A percentile compares a stretch with the other conserved stretches of the same genome.
phyloP scores from a whole-genome alignment of 2,888 invertebrate species.

The Cheilosia grossa region DNA sequence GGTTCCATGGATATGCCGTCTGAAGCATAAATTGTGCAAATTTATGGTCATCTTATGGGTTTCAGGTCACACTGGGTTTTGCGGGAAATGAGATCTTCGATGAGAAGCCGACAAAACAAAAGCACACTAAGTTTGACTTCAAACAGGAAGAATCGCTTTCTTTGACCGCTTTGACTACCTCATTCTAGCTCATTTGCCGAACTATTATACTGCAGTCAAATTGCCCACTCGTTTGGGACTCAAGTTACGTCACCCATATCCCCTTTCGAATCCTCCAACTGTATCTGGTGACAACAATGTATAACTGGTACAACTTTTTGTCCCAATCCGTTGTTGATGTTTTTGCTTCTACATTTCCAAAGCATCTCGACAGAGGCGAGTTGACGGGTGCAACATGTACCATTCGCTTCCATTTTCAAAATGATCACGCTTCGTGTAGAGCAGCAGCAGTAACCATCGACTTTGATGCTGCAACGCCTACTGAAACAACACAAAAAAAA shows the following conservation, averaged over 20 bases:
- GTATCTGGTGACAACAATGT: slow-evolving; percentile 18
- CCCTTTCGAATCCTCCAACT: neutral
- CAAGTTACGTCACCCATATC: neutral
- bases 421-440: slow-evolving; percentile 16
- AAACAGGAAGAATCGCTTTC: no score
- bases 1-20: no score
- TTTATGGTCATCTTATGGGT: no score
- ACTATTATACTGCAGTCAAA: no score
- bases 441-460: slow-evolving; percentile 25
- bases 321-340: slow-evolving; percentile 31
- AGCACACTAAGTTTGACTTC: no score
- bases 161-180: no score
- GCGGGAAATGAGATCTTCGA: no score
- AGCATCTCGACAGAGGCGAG: slow-evolving; percentile 56
- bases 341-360: slow-evolving; percentile 46
- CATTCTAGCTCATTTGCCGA: no score
- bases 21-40: no score
- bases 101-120: no score
- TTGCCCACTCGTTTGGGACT: no score
- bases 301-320: slow-evolving; percentile 1
- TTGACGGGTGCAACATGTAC: slow-evolving; percentile 47
- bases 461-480: slow-evolving; percentile 56
- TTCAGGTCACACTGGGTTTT: no score
- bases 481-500: slow-evolving; percentile 36
- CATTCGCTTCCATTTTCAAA: slow-evolving; percentile 36